A percentile compares a stretch with the other conserved stretches of the same genome.
Evolutionary conservation across 2,113 vertebrate genomes (phyloP).

Genomic region (Rostratula benghalensis): DNA sequence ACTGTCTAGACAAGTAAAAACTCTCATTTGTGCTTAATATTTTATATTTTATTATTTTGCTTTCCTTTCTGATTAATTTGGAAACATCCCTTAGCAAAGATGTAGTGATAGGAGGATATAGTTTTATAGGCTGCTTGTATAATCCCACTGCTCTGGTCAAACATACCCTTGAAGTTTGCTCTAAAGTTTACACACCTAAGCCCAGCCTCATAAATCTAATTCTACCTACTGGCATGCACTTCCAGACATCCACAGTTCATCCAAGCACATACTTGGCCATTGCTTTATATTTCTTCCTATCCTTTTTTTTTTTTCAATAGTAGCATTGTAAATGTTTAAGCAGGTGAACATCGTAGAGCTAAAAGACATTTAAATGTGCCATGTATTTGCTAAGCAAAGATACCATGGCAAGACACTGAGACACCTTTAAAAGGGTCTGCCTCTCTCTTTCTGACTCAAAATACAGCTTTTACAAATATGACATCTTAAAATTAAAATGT

Average conservation of each 20-base stretch:
- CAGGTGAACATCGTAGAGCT: background rate
- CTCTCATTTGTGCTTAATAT: constrained; percentile 1
- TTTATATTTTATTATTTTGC: constrained; percentile 30
- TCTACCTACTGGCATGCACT: background rate
- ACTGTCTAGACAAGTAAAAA: constrained; percentile 64
- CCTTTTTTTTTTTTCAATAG: background rate
- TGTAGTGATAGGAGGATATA: background rate
- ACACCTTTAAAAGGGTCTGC: constrained; percentile 10
- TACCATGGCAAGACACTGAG: constrained; percentile 10
- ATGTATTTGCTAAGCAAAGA: constrained; percentile 11
- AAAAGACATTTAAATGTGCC: background rate
- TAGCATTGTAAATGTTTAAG: constrained; percentile 32
- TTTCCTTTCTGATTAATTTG: constrained; percentile 13
- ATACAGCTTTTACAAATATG: constrained; percentile 52
- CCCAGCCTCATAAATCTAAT: constrained; percentile 2
- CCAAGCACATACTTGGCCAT: background rate
- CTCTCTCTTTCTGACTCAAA: constrained; percentile 7
- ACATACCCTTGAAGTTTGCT: background rate
- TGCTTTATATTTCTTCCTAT: constrained; percentile 20
- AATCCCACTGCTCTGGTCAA: background rate
- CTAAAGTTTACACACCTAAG: background rate
- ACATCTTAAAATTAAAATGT: constrained; percentile 65
- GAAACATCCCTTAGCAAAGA: background rate
- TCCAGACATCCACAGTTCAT: constrained; percentile 11
- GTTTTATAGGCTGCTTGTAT: background rate